A percentile compares a stretch with the other conserved stretches of the same genome.
These are phyloP conservation scores for Pachymerium ferrugineum DNA, from an alignment of 2,888 invertebrate species.

Conservation along the genomic window DNA sequence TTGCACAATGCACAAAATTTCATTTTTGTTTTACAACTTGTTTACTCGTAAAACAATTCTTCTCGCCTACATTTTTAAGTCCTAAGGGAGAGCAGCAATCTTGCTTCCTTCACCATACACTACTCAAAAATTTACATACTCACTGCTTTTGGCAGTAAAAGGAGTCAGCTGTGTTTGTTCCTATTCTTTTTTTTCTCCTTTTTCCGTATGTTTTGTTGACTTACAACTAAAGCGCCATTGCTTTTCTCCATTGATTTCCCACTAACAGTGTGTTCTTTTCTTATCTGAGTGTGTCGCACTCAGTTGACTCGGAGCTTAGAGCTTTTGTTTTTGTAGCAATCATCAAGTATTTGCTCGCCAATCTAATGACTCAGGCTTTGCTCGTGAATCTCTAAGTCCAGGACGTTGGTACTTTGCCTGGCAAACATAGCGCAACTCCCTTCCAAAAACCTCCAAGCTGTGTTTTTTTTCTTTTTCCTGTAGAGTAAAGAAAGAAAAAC, in stretches of 20 bases:
- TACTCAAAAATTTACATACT: neutral
- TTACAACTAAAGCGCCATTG: neutral
- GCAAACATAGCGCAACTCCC: neutral
- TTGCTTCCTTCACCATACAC: neutral
- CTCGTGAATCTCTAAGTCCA: neutral
- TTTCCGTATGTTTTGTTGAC: too few relatives aligned
- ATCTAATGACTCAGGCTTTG: neutral
- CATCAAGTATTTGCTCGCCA: neutral
- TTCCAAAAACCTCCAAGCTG: neutral
- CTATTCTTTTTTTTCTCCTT: neutral
- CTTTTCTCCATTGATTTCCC: neutral
- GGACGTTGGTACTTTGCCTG: neutral
- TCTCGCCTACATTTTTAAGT: neutral
- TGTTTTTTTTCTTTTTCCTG: neutral
- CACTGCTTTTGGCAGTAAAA: neutral
- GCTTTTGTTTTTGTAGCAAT: neutral
- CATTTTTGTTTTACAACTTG: neutral
- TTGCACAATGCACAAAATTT: neutral
- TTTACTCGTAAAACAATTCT: neutral
- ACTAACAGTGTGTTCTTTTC: neutral
- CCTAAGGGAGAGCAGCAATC: neutral
- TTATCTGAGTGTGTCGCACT: neutral
- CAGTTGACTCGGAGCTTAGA: neutral
- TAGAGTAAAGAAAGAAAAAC: neutral
- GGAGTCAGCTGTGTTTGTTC: neutral